Conservation (phyloP, 1,140 invertebrate species). For the Laupala kohalensis region DNA sequence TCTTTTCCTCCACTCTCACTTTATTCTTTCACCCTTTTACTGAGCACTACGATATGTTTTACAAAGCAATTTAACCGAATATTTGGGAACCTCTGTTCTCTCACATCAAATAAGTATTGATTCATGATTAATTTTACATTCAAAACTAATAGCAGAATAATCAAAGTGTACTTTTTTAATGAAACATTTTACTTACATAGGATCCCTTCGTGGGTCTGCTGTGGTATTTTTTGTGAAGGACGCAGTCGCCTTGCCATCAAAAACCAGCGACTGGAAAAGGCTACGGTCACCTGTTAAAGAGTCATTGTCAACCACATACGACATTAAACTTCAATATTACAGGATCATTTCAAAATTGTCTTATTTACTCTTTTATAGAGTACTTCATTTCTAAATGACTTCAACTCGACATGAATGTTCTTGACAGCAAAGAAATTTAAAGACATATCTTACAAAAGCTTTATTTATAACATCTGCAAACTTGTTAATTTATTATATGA, state of each 20-base stretch:
- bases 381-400: background rate
- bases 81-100: too few relatives aligned
- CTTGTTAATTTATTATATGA: too few relatives aligned
- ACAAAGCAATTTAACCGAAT: too few relatives aligned
- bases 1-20: too few relatives aligned
- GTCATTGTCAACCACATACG: background rate
- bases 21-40: too few relatives aligned
- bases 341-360: background rate
- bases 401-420: background rate
- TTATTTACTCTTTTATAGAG: background rate
- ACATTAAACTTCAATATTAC: background rate
- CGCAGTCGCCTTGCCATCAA: constrained; percentile 73
- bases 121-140: too few relatives aligned
- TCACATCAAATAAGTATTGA: too few relatives aligned
- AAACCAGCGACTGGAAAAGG: constrained; percentile 67
- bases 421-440: too few relatives aligned
- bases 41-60: too few relatives aligned
- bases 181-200: background rate
- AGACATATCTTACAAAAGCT: too few relatives aligned
- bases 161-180: background rate
- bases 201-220: background rate
- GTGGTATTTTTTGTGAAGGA: constrained; percentile 46
- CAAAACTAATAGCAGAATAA: background rate
- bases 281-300: constrained; percentile 59
- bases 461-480: too few relatives aligned